These are phyloP conservation scores for Drosophila parvula DNA, from an alignment of 1,140 invertebrate species.

Conservation along the genomic window DNA sequence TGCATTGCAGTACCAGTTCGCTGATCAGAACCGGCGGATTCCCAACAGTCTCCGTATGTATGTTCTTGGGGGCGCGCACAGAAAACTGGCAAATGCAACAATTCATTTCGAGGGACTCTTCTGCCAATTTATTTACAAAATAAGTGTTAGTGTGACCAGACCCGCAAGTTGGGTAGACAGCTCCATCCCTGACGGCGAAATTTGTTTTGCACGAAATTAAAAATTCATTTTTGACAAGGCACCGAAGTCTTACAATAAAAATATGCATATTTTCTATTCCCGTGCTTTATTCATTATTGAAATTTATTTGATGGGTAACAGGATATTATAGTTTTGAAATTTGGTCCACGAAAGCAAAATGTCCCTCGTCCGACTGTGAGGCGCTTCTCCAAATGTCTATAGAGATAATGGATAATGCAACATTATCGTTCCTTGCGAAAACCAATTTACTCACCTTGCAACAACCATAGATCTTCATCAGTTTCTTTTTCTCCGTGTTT, in stretches of 20 bases:
- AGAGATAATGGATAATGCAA: background rate
- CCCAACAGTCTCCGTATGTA: slow-evolving; percentile 65
- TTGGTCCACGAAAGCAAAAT: slow-evolving; percentile 34
- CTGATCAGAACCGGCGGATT: slow-evolving; percentile 66
- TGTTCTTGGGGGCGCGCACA: slow-evolving; percentile 66
- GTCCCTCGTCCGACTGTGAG: slow-evolving; percentile 32
- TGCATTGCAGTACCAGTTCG: slow-evolving; percentile 64
- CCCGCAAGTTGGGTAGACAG: too few species aligned
- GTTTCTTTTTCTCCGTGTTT: slow-evolving; percentile 10
- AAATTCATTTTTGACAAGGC: background rate
- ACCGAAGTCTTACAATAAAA: background rate
- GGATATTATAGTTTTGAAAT: slow-evolving; percentile 20
- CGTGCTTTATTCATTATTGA: background rate
- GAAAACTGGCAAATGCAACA: slow-evolving; percentile 75
- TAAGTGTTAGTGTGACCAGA: slow-evolving; percentile 1
- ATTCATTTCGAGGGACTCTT: slow-evolving; percentile 52
- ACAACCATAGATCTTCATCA: slow-evolving; percentile 22
- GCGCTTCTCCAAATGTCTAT: slow-evolving; percentile 32
- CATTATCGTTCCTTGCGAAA: too few species aligned
- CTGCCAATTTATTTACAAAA: slow-evolving; percentile 47
- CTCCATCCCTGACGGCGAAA: background rate
- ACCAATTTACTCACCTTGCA: slow-evolving; percentile 14
- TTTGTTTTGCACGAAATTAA: background rate
- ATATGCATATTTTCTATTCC: background rate
- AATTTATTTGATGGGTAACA: background rate